Evolutionary conservation across 2,797 vertebrate genomes (phyloP), one percentile per base, ranked within the genome.

Genomic region (Diceros bicornis): DNA sequence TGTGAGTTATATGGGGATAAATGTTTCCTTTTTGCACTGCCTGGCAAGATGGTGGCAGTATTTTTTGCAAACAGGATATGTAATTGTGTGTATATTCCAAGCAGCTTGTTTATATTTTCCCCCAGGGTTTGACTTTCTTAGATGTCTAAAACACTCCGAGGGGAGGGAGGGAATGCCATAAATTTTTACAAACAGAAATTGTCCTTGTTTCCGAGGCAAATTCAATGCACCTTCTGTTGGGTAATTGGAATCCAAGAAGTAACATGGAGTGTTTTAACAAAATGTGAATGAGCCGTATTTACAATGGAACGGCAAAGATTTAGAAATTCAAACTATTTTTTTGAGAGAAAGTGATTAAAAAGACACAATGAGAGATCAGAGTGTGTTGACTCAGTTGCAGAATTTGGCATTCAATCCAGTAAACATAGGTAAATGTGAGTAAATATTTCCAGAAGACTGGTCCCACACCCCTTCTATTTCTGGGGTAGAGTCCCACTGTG

Each of bases 151-250:
- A 96, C 92, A 86, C 82, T 97, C 97, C 95, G 90, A 97, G 95
- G 97, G 92, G 84, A 88, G 94, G 57, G 85, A 95, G 85, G 77
- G 77, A 86, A 91, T 66, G 92, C 84, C 68, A 91, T 97, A 97
- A 97, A 97, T 94, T 94, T 98, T 98, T 96, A 97, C 86, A 98
- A 98, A 97, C 93, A 98, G 97, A 94, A 50, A 68, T 97, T 97
- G 95, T 96, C 93, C 79, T 52, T 93, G 82, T 86, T 98, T 97
- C 89, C 32, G 95, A 97, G 85, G 84, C 81, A 97, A 98, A 96
- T 72, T 88, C 79, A 72, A 96, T 89, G 83, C 2, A 94, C 74
- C 89, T 98, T 98, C 98, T 98, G 91, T 98, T 92, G 85, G 87
- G n/a, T 81, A 96, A 91, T 88, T 97, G 96, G 88, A 92, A 97